Conservation (phyloP, 1,140 invertebrate species). For the Liolophura sinensis region DNA sequence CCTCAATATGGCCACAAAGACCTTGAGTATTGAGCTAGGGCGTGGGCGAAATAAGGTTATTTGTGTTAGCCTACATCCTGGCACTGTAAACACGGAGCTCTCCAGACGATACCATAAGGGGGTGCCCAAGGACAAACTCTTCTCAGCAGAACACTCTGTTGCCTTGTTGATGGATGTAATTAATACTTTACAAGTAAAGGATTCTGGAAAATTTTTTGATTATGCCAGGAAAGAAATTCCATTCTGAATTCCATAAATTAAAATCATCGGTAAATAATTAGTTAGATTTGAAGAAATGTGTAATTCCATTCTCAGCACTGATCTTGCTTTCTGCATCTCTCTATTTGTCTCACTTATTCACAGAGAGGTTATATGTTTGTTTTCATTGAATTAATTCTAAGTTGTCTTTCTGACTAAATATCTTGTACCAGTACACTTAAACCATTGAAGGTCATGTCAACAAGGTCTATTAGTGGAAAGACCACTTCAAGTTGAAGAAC, state of each 20-base stretch:
- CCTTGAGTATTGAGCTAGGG: constrained; percentile 50
- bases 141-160: constrained; percentile 46
- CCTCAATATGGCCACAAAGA: constrained; percentile 54
- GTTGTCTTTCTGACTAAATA: no score
- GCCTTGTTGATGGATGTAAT: constrained; percentile 43
- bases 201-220: constrained; percentile 46
- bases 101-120: constrained; percentile 53
- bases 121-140: constrained; percentile 41
- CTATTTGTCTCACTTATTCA: no score
- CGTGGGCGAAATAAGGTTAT: constrained; percentile 44
- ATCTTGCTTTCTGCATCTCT: no score
- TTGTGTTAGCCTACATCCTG: constrained; percentile 50
- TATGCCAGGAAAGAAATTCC: constrained; percentile 37
- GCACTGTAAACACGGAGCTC: constrained; percentile 53
- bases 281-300: no score
- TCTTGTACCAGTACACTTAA: no score
- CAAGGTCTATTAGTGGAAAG: no score
- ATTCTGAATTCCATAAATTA: constrained; percentile 21
- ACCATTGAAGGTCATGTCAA: no score
- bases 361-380: no score
- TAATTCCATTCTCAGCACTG: no score
- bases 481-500: no score
- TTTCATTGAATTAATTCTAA: no score
- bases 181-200: constrained; percentile 37
- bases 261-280: no score